Evolutionary conservation across 1,140 invertebrate genomes (phyloP), one percentile per base, ranked within the genome.

Genomic region (Scaptomyza pallida): DNA sequence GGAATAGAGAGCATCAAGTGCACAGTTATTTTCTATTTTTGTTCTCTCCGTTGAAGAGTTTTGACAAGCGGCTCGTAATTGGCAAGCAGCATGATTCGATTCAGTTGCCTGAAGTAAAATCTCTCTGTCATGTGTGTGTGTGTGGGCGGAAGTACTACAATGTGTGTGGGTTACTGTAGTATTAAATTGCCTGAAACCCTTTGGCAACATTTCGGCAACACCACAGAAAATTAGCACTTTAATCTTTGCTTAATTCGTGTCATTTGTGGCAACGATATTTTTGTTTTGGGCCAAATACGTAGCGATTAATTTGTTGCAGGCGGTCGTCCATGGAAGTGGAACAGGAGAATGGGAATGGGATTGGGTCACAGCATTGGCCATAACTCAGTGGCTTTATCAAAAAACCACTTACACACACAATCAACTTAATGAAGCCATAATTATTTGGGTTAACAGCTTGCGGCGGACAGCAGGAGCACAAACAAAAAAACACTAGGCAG

Each of bases 401-500:
- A 85, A 85, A 85, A 86, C 81, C 81, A 85, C 81, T 85, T 81
- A 82, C 82, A 86, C 82, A 86, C 77, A 88, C 82, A 88, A 88
- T 88, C 73, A 88, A 88, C 63, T 88, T 88, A 88, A 88, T 88
- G 82, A 88, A 88, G 82, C 82, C 78, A 83, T 88, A 88, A 88
- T 88, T 88, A 88, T 88, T 88, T 88, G 82, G 82, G 82, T 88
- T 89, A 88, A 88, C 82, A 88, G 82, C 82, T 88, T 88, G 78
- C 71, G 72, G 78, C 74, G 51, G 16, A 43, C 59, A 56, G 21
- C 33, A 50, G 43, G 54, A 60, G 23, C 23, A 16, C 26, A 48
- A 33, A 6, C 6, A 45, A 9, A n/a, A n/a, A n/a, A n/a, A n/a
- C n/a, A n/a, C n/a, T n/a, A n/a, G n/a, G n/a, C n/a, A n/a, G n/a